Base-by-base conservation (phyloP, 1,140 invertebrate species). In the Asbolus verrucosus region DNA sequence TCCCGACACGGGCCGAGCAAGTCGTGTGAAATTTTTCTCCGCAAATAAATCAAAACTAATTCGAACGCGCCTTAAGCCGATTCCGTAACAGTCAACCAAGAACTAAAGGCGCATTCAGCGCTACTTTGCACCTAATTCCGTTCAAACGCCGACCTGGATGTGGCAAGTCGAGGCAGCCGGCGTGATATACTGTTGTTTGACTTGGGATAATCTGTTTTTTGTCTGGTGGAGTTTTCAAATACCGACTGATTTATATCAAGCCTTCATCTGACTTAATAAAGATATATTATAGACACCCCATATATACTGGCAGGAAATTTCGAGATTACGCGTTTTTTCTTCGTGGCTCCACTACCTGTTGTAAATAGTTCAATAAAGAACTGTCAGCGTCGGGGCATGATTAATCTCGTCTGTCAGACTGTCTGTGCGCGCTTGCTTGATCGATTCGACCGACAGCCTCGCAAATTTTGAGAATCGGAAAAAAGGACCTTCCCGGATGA, bases 141-240 rank as follows among this genome's bases (percentile, higher is more conserved):
- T 11, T 19, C 24, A n/a, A 38, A 9, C 6, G 50, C 27, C 54
- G 54, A 31, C 31, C 31, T 60, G 27, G 18, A 19, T 46, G n/a
- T 18, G 4, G n/a, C n/a, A n/a, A n/a, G n/a, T n/a, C n/a, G n/a
- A n/a, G 33, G n/a, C 19, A 21, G 39, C 27, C 38, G 38, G 24
- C 43, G 68, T 73, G 71, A 70, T 73, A 33, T 73, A 73, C 39
- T 50, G 71, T 59, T 70, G 59, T 73, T 73, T 73, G 65, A 71
- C 65, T 73, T 73, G 65, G 61, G 69, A 68, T 73, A 68, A 71
- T 71, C 69, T 73, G 69, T 62, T 73, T 68, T 73, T 73, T 73
- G 68, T 73, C 54, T 21, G 50, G 38, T 31, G 9, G 13, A 39
- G 62, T 61, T 65, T 59, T 50, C 41, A 63, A 67, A 70, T 38